Evolutionary conservation across 1,140 invertebrate genomes (phyloP), one percentile per base, ranked within the genome.

Genomic region (Ips typographus): DNA sequence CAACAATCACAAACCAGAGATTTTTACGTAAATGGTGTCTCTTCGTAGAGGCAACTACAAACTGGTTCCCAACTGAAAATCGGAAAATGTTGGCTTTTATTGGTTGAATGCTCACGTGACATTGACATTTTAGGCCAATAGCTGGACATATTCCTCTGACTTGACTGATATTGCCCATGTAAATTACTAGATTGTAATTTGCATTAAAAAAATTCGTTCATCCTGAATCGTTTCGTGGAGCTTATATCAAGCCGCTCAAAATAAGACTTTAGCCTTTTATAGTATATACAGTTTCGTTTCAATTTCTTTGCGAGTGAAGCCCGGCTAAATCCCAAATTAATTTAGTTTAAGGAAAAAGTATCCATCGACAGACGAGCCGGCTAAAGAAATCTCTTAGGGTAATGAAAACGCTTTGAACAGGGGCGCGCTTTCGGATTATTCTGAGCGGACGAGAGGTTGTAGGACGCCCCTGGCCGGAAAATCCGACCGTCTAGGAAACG

Each of bases 301-400:
- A 66, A 66, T 57, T 49, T 58, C 65, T 66, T 56, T 44, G 52
- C 65, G 52, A 59, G 40, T 51, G 53, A 36, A 66, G 36, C 52
- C 37, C 40, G 57, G 40, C 56, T 68, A 68, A 68, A 68, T 68
- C 65, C 65, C 55, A 68, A 68, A 68, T 68, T 68, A 68, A 68
- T 68, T 68, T 68, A 52, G 65, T 68, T 68, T 58, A 51, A 61
- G 43, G 44, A 68, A 67, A 67, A 41, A 60, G 47, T 68, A 60
- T 61, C 65, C 65, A 68, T 60, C 47, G 65, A 68, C 58, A 68
- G 65, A 43, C 65, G 42, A 61, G 47, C 44, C 37, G 58, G n/a
- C 22, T 68, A 68, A 68, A 68, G 56, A 60, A 68, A 58, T 68
- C 65, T 68, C 61, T 68, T 68, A 68, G 65, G 65, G 65, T 68